These are phyloP conservation scores for Nymphicus hollandicus DNA, from an alignment of 2,113 vertebrate species.

Conservation along the genomic window DNA sequence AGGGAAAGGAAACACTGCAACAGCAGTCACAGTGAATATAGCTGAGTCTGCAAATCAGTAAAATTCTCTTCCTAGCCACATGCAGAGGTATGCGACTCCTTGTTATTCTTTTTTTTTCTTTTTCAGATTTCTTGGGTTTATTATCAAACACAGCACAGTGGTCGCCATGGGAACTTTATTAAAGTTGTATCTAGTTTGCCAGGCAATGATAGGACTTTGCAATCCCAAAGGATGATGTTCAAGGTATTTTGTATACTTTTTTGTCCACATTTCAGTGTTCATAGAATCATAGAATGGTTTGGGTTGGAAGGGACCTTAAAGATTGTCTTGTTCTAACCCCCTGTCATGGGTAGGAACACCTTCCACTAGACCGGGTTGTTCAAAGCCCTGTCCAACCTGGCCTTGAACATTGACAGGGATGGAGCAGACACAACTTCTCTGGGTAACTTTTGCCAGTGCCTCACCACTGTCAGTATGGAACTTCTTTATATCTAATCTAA, in stretches of 20 bases:
- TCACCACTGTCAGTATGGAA: not conserved
- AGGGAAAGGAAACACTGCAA: not conserved
- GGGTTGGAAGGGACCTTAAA: not conserved
- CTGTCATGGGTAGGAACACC: not conserved
- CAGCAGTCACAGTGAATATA: not conserved
- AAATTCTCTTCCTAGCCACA: not conserved
- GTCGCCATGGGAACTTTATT: constrained; percentile 40
- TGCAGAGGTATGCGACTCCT: not conserved
- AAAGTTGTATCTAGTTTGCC: constrained; percentile 10
- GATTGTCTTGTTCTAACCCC: not conserved
- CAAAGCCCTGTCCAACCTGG: not conserved
- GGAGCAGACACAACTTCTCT: not conserved
- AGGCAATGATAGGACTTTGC: not conserved
- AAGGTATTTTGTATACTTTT: constrained; percentile 1
- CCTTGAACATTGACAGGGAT: not conserved
- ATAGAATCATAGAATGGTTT: not conserved
- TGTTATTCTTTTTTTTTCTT: not conserved
- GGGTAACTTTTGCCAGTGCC: not conserved
- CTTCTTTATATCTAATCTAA: not conserved
- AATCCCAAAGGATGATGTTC: not conserved
- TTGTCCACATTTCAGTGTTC: not conserved
- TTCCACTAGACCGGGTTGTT: not conserved
- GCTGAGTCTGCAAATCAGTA: not conserved
- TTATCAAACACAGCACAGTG: not conserved
- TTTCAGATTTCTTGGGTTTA: not conserved